These are phyloP conservation scores for Heliconius cydno DNA, from an alignment of 2,888 invertebrate species.

Conservation along the genomic window DNA sequence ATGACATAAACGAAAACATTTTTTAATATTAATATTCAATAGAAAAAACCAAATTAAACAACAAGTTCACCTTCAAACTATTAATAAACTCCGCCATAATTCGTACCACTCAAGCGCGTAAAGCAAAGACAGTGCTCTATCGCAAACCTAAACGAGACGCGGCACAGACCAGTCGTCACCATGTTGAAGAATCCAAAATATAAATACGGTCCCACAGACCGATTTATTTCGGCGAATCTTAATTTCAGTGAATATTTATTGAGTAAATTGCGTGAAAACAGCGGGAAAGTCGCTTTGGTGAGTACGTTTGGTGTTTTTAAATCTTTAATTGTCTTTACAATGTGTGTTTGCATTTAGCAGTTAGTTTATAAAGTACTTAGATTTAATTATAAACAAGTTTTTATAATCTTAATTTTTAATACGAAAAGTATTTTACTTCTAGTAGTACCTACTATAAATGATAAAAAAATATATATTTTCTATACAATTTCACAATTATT, in stretches of 20 bases:
- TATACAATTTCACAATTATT: background rate
- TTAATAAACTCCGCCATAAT: background rate
- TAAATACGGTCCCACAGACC: slow-evolving; percentile 58
- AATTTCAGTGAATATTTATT: slow-evolving; percentile 66
- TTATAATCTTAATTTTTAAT: background rate
- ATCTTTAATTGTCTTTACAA: too few relatives aligned
- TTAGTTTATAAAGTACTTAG: background rate
- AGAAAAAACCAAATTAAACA: background rate
- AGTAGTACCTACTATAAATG: too few relatives aligned
- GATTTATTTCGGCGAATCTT: slow-evolving; percentile 57
- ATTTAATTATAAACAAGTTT: background rate
- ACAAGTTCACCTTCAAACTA: background rate
- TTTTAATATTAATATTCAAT: background rate
- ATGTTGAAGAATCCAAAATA: slow-evolving; percentile 67
- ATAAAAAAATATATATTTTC: background rate
- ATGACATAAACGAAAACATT: background rate
- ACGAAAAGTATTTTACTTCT: too few relatives aligned
- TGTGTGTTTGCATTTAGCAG: too few relatives aligned
- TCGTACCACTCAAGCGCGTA: background rate
- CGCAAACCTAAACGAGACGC: background rate
- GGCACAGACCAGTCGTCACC: background rate
- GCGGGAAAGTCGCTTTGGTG: slow-evolving; percentile 59
- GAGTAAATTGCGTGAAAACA: slow-evolving; percentile 52
- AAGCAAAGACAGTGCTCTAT: background rate
- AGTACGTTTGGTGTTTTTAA: slow-evolving; percentile 46